A percentile compares a stretch with the other conserved stretches of the same genome.
Evolutionary conservation across 2,888 invertebrate species (phyloP).

Genomic region (Sinopyrophorus schimmeli): DNA sequence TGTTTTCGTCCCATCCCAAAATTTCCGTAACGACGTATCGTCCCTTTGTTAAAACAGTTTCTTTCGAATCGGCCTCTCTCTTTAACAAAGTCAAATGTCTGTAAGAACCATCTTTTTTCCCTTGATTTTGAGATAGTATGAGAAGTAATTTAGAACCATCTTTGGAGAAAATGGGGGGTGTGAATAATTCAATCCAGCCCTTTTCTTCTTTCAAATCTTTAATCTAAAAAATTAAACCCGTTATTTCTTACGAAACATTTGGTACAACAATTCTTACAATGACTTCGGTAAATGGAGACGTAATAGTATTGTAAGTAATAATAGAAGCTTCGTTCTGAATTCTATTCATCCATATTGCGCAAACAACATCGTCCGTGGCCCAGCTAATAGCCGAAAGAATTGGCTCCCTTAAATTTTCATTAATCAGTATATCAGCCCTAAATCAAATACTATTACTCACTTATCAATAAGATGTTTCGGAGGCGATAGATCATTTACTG

Average conservation of each 20-base stretch:
- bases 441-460: background rate
- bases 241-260: background rate
- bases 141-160: slow-evolving; percentile 71
- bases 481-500: slow-evolving; percentile 43
- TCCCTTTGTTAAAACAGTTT: slow-evolving; percentile 62
- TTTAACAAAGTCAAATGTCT: slow-evolving; percentile 67
- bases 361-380: slow-evolving; percentile 69
- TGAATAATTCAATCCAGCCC: slow-evolving; percentile 82
- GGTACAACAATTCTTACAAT: slow-evolving; percentile 25
- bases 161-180: slow-evolving; percentile 69
- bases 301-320: slow-evolving; percentile 42
- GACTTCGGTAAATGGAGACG: slow-evolving; percentile 24
- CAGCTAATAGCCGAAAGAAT: slow-evolving; percentile 76
- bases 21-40: slow-evolving; percentile 74
- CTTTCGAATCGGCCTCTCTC: slow-evolving; percentile 51
- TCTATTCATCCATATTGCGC: slow-evolving; percentile 87
- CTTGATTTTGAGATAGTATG: slow-evolving; percentile 72
- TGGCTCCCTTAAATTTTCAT: slow-evolving; percentile 54
- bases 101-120: slow-evolving; percentile 60
- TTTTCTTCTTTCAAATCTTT: slow-evolving; percentile 54
- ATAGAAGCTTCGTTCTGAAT: slow-evolving; percentile 73
- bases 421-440: slow-evolving; percentile 8
- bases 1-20: slow-evolving; percentile 69
- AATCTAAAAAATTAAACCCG: slow-evolving; percentile 54
- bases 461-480: slow-evolving; percentile 37